Conservation (phyloP, 2,797 vertebrate genomes). For the Peromyscus eremicus region DNA sequence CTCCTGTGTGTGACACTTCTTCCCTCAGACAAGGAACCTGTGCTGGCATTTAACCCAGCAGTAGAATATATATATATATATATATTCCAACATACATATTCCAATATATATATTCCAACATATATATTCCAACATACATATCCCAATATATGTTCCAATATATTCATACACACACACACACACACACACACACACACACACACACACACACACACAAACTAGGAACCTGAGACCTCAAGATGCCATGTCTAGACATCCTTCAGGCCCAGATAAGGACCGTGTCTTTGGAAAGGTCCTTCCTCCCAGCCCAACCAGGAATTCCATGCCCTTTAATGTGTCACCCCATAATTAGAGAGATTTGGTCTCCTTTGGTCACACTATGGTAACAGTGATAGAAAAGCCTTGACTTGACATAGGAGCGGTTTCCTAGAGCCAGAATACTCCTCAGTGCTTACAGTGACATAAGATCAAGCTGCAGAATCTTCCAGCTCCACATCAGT, state of each 20-base stretch:
- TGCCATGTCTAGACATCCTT: background rate
- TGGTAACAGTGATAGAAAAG: background rate
- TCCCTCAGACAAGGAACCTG: background rate
- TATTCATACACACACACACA: too few species aligned
- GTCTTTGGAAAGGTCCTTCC: background rate
- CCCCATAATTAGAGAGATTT: background rate
- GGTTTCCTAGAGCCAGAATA: background rate
- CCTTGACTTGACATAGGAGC: background rate
- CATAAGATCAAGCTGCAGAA: background rate
- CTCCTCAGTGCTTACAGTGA: background rate
- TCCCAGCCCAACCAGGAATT: background rate
- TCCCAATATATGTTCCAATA: too few species aligned
- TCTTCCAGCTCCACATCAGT: background rate
- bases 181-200: too few species aligned
- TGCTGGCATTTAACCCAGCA: background rate
- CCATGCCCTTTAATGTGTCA: background rate
- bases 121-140: too few species aligned
- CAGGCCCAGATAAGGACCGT: rapidly evolving
- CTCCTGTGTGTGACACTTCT: background rate
- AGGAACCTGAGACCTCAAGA: background rate
- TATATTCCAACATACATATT: too few species aligned
- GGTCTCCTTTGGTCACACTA: background rate
- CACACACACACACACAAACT: background rate
- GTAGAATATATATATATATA: too few species aligned
- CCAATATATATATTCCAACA: too few species aligned